A percentile compares a stretch with the other conserved stretches of the same genome.
Conservation (phyloP, 1,140 invertebrate genomes). For the Physella acuta region DNA sequence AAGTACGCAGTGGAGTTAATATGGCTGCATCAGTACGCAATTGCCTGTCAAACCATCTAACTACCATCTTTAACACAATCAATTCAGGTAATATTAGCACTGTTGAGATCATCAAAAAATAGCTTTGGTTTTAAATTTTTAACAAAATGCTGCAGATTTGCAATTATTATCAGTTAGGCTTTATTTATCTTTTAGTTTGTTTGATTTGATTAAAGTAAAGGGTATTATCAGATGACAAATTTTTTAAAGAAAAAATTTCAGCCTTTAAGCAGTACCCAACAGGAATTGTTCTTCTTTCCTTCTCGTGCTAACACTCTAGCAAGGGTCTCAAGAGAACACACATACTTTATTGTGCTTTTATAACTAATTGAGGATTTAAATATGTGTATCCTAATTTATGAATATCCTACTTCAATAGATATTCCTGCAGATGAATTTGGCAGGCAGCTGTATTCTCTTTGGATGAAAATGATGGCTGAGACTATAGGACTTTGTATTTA, state of each 20-base stretch:
- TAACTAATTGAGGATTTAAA: not conserved
- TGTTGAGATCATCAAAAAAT: too few species aligned
- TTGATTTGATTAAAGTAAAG: too few species aligned
- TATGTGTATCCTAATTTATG: not conserved
- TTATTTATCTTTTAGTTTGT: too few species aligned
- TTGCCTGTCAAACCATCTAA: constrained; percentile 12
- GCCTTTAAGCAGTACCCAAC: constrained; percentile 24
- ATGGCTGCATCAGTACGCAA: constrained; percentile 3
- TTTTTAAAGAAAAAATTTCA: not conserved
- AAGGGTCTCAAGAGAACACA: constrained; percentile 14
- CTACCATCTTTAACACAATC: not conserved
- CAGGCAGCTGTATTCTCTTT: constrained; percentile 3
- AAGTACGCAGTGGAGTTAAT: constrained; percentile 10
- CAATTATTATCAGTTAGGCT: too few species aligned
- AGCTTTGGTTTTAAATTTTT: too few species aligned
- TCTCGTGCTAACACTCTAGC: constrained; percentile 1
- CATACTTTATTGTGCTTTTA: not conserved
- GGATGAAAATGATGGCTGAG: constrained; percentile 22
- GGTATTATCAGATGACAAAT: constrained; percentile 19
- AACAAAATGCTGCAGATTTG: too few species aligned
- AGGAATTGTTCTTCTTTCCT: constrained; percentile 16
- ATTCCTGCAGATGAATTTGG: constrained; percentile 1
- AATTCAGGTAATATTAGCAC: constrained; percentile 1
- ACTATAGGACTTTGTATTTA: constrained; percentile 20
- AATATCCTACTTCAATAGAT: not conserved